Base-by-base conservation (phyloP, 2,888 invertebrate genomes). In the Mimumesa dahlbomi region DNA sequence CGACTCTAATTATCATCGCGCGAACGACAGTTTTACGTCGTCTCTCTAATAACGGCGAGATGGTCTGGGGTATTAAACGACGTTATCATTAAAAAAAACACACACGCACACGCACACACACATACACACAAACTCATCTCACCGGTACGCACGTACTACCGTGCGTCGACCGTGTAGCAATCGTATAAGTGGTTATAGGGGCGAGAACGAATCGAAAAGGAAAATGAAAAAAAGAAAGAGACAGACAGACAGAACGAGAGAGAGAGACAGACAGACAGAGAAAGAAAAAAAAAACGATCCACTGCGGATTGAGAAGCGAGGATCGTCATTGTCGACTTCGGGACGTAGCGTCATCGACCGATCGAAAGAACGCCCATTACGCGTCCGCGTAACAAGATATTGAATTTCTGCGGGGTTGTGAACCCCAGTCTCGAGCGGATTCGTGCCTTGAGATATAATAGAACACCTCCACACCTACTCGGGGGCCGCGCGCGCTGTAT, bases 381-480 rank as follows among this genome's bases (percentile, higher is more conserved):
- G 58, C 58, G 63, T 67, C 40, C 67, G 48, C 70, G 56, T 70
- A 72, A 72, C 72, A 70, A 69, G 72, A 81, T 81, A 82, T 82
- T 77, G 79, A 82, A 82, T 82, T 82, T 82, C 79, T 75, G 50
- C 50, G 59, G 66, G 71, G 56, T 63, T 77, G 63, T 46, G 70
- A 69, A 70, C 67, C 63, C 65, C 43, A 59, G 66, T 52, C 70
- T 57, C 56, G 54, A 61, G 67, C 75, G 65, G 63, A 77, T 71
- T 81, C 79, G 79, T 82, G 78, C 80, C 76, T 68, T 69, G 75
- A 70, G 81, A 81, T 82, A 82, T 82, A 84, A 84, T 82, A 73
- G 77, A 80, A 75, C 68, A 75, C 75, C 82, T 81, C 77, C 65
- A 66, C 68, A 70, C 63, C 72, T 70, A 69, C 68, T 63, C 73